phyloP scores from a whole-genome alignment of 2,113 vertebrate genomes.

The Lasiurus cinereus region DNA sequence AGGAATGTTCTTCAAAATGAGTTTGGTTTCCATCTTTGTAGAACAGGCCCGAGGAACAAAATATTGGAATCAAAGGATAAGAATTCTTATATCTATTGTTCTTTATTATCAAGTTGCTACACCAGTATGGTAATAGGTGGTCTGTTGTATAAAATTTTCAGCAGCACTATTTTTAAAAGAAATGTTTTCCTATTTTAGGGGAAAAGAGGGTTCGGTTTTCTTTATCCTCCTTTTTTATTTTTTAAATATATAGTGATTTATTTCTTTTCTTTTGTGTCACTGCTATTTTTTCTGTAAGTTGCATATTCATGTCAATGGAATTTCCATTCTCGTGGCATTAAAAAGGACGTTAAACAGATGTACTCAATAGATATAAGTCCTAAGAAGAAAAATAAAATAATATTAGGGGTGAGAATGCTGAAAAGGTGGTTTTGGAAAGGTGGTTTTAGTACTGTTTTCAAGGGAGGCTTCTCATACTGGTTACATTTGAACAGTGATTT shows the following conservation, averaged over 20 bases:
- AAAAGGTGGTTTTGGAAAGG: neutral
- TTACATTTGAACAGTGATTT: neutral
- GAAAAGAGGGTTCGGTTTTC: neutral
- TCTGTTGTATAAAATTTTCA: neutral
- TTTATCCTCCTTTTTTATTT: neutral
- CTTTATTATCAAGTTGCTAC: neutral
- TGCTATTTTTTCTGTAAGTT: neutral
- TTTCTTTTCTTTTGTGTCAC: neutral
- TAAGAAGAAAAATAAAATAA: neutral
- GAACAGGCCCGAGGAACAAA: neutral
- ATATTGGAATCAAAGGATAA: neutral
- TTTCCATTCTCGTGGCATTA: neutral
- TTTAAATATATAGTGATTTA: neutral
- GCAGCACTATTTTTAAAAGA: neutral
- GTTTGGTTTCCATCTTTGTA: neutral
- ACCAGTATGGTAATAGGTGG: neutral
- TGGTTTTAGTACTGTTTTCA: neutral
- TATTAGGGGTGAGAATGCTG: neutral
- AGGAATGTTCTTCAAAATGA: neutral
- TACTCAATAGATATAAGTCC: rapidly evolving
- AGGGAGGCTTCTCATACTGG: neutral
- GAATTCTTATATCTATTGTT: neutral
- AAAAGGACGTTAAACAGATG: neutral
- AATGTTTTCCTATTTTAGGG: neutral
- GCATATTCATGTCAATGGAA: neutral